These are phyloP conservation scores for Antitype chi DNA, from an alignment of 2,888 invertebrate genomes.

Conservation along the genomic window DNA sequence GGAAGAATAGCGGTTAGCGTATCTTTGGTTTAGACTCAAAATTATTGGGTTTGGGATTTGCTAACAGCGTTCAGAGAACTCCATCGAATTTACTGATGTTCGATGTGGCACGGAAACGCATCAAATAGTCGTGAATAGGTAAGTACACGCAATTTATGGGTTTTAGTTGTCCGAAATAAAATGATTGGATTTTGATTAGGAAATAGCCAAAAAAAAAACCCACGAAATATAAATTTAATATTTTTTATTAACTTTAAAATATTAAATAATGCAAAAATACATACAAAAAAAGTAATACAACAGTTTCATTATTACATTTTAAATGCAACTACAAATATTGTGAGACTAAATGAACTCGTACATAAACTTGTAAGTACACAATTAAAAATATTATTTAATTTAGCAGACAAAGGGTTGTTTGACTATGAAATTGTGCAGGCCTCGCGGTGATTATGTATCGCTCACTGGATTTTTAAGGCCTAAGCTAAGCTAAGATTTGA, in stretches of 20 bases:
- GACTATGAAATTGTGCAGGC: background rate
- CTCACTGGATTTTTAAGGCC: background rate
- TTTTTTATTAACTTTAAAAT: constrained; percentile 69
- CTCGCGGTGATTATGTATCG: background rate
- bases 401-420: background rate
- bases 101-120: too few relatives aligned
- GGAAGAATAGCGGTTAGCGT: too few relatives aligned
- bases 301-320: constrained; percentile 50
- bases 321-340: constrained; percentile 56
- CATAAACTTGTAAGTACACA: constrained; percentile 49
- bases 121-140: too few relatives aligned
- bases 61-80: too few relatives aligned
- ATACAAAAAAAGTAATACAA: constrained; percentile 62
- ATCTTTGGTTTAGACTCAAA: too few relatives aligned
- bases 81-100: too few relatives aligned
- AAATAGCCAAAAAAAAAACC: background rate
- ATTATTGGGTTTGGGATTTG: too few relatives aligned
- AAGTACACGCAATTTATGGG: background rate
- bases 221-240: constrained; percentile 45
- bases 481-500: background rate
- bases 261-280: constrained; percentile 67
- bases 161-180: too few relatives aligned
- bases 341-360: constrained; percentile 30
- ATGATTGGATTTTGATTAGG: too few relatives aligned
- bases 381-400: background rate